Conservation (phyloP, 2,113 vertebrate species). For the Entelurus aequoreus region DNA sequence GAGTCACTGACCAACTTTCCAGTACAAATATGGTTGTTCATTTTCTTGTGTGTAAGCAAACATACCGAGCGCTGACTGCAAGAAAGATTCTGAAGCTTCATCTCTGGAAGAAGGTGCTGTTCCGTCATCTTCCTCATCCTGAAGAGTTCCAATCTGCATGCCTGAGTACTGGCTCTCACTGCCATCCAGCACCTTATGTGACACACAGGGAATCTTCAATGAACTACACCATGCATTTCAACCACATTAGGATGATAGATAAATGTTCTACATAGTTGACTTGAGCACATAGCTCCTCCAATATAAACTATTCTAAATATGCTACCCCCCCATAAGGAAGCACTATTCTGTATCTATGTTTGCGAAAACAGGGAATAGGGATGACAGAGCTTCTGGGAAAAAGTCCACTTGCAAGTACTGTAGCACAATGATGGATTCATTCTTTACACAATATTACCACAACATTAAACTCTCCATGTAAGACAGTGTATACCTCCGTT, state of each 20-base stretch:
- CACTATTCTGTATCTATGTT: too few species aligned
- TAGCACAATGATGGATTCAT: too few species aligned
- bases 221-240: constrained; percentile 1
- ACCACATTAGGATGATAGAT: constrained; percentile 20
- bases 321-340: too few species aligned
- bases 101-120: constrained; percentile 58
- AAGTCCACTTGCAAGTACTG: neutral
- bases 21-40: neutral
- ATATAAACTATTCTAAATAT: neutral
- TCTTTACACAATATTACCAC: too few species aligned
- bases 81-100: constrained; percentile 58
- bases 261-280: constrained; percentile 15
- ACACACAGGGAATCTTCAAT: constrained; percentile 21
- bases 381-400: constrained; percentile 13
- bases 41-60: neutral
- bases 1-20: neutral
- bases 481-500: neutral
- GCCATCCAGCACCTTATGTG: constrained; percentile 83
- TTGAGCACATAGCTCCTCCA: neutral
- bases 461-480: too few species aligned
- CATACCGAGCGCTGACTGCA: constrained; percentile 80
- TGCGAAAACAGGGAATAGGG: too few species aligned
- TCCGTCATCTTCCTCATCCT: constrained; percentile 87
- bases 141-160: constrained; percentile 83
- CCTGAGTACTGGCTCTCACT: constrained; percentile 86